phyloP scores from a whole-genome alignment of 1,140 invertebrate species.

The Papilio dardanus region DNA sequence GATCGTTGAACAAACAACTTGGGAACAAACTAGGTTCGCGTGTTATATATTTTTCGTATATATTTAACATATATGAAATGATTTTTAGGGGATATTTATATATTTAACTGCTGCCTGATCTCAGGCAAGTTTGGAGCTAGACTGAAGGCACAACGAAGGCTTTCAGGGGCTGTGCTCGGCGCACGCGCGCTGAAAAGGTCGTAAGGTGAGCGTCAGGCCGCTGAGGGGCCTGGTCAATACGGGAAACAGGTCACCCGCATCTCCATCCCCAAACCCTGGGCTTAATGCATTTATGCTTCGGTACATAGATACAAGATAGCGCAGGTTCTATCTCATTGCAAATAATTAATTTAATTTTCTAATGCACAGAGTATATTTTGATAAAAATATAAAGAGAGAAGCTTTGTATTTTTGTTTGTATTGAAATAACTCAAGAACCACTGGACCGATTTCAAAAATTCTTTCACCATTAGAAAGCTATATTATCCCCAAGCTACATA shows the following conservation, averaged over 20 bases:
- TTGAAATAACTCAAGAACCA: no score
- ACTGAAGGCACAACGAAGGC: constrained; percentile 49
- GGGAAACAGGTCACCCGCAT: constrained; percentile 59
- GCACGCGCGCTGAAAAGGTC: constrained; percentile 71
- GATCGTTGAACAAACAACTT: constrained; percentile 59
- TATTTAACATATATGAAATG: constrained; percentile 73
- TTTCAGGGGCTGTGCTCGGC: constrained; percentile 46
- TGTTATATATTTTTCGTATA: constrained; percentile 51
- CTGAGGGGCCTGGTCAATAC: constrained; percentile 53
- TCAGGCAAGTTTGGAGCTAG: constrained; percentile 43
- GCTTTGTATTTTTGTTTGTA: no score
- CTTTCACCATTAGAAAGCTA: no score
- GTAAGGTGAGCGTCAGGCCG: constrained; percentile 49
- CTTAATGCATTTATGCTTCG: constrained; percentile 40
- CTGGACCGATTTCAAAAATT: no score
- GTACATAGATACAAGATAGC: constrained; percentile 27
- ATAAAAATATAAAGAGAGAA: no score
- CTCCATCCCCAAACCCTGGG: constrained; percentile 8
- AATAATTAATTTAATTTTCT: constrained; percentile 12
- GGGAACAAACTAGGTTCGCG: constrained; percentile 40
- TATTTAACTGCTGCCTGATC: constrained; percentile 35
- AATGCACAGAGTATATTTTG: constrained; percentile 1
- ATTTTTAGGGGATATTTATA: constrained; percentile 34
- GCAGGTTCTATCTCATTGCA: neutral
- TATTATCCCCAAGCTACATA: no score